phyloP scores from a whole-genome alignment of 1,140 invertebrate genomes.

The Bombus haemorrhoidalis region DNA sequence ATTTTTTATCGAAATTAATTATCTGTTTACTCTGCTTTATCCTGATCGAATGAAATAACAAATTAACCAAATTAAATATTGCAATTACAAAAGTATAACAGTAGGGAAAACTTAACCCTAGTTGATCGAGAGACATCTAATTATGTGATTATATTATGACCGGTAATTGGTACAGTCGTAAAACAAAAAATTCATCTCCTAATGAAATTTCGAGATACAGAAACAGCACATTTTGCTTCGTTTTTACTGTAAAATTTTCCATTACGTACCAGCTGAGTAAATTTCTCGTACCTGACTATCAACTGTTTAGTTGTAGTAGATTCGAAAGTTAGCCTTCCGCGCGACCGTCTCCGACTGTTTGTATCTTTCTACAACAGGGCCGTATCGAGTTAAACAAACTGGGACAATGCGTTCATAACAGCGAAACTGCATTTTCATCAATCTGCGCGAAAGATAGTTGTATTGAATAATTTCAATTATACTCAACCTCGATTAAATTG shows the following conservation, averaged over 20 bases:
- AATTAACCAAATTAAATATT: not conserved
- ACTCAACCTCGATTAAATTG: not conserved
- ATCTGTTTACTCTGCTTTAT: not conserved
- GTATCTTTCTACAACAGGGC: constrained; percentile 69
- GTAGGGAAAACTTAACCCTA: not conserved
- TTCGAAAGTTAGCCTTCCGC: constrained; percentile 77
- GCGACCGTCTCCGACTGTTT: constrained; percentile 61
- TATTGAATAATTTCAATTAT: constrained; percentile 24
- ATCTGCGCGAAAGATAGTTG: not conserved
- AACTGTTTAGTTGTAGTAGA: constrained; percentile 68
- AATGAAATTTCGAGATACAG: not conserved
- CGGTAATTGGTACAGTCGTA: not conserved
- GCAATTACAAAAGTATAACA: not conserved
- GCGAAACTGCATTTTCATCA: constrained; percentile 18
- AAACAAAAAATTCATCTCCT: not conserved
- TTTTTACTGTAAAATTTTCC: constrained; percentile 70
- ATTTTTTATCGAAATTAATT: not conserved
- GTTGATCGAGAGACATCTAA: not conserved
- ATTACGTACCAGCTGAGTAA: constrained; percentile 72
- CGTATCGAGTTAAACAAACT: constrained; percentile 57
- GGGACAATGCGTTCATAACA: constrained; percentile 25
- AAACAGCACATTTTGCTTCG: constrained; percentile 26
- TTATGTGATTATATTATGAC: not conserved
- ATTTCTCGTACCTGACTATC: constrained; percentile 71
- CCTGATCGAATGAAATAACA: not conserved